Evolutionary conservation across 1,140 invertebrate genomes (phyloP).

Genomic region (Drosophila fuyamai): DNA sequence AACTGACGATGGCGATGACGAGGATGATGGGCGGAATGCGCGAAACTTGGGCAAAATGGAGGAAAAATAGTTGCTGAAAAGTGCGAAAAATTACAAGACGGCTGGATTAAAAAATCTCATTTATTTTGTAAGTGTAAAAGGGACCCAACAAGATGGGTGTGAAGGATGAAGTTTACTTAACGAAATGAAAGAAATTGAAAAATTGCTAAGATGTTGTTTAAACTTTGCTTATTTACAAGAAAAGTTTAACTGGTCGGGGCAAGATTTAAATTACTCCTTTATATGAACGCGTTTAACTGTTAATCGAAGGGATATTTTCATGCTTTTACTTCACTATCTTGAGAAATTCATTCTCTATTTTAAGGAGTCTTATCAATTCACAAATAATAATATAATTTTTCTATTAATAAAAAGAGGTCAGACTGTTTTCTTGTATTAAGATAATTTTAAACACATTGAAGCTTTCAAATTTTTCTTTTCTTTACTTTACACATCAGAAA

Average conservation of each 20-base stretch:
- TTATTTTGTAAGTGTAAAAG: conserved; percentile 32
- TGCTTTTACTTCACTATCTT: too few relatives aligned
- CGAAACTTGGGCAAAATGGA: conserved; percentile 39
- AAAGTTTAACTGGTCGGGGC: neutral
- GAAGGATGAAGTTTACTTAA: conserved; percentile 30
- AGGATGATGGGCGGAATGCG: conserved; percentile 22
- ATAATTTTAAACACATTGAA: too few relatives aligned
- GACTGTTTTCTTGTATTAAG: too few relatives aligned
- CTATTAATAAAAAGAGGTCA: too few relatives aligned
- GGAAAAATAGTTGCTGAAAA: conserved; percentile 49
- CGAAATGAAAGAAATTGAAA: conserved; percentile 26
- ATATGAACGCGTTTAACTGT: too few relatives aligned
- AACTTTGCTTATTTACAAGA: conserved; percentile 17
- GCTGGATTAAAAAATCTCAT: conserved; percentile 52
- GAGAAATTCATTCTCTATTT: too few relatives aligned
- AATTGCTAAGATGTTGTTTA: conserved; percentile 18
- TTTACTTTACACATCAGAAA: too few relatives aligned
- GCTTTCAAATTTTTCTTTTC: too few relatives aligned
- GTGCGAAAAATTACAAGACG: conserved; percentile 41
- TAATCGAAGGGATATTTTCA: too few relatives aligned
- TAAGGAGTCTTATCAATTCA: too few relatives aligned
- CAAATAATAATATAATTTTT: too few relatives aligned
- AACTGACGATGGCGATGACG: conserved; percentile 48
- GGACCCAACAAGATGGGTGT: conserved; percentile 5
- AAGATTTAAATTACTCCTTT: too few relatives aligned